Evolutionary conservation across 2,888 invertebrate species (phyloP), one percentile per base, ranked within the genome.

Genomic region (Crematogaster levior): DNA sequence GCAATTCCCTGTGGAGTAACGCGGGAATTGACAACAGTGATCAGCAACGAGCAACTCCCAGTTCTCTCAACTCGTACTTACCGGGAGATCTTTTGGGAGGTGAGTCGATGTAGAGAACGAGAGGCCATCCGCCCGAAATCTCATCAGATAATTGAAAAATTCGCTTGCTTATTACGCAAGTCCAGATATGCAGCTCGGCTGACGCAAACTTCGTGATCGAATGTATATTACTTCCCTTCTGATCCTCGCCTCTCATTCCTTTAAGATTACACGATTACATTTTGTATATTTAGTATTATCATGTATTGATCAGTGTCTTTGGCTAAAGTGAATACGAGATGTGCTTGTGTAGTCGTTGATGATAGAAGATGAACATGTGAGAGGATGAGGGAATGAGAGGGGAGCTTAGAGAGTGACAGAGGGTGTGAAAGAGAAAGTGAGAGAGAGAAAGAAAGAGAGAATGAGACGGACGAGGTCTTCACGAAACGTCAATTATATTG

Each of bases 81-180:
- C 98, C 98, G 92, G 97, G 97, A 91, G 98, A 98, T 95, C 96
- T 98, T 94, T 96, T 98, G 95, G 97, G 97, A 95, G 97, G 97
- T 93, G 98, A 97, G 96, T 97, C 97, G 94, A 97, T 97, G 96
- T 97, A 97, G 96, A 94, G 90, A 88, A 89, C 91, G 86, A 89
- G 81, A 84, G 65, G 61, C 74, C 15, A 75, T 84, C 75, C 74
- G 82, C 68, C 61, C 84, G 75, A 82, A 66, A 83, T 56, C 24
- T 77, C 63, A 34, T 82, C 77, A 56, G 5, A 73, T 74, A 77
- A 81, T 43, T 82, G 46, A 83, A 56, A 77, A 68, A 51, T 53
- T 12, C 6, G 68, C 77, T 77, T 83, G 61, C 46, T 74, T 74
- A 81, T 66, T 51, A 83, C 74, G 58, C 66, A 77, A 66, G 81